Conservation (phyloP, 64 coral and sea anemone genomes). For the Cladopsammia gracilis region DNA sequence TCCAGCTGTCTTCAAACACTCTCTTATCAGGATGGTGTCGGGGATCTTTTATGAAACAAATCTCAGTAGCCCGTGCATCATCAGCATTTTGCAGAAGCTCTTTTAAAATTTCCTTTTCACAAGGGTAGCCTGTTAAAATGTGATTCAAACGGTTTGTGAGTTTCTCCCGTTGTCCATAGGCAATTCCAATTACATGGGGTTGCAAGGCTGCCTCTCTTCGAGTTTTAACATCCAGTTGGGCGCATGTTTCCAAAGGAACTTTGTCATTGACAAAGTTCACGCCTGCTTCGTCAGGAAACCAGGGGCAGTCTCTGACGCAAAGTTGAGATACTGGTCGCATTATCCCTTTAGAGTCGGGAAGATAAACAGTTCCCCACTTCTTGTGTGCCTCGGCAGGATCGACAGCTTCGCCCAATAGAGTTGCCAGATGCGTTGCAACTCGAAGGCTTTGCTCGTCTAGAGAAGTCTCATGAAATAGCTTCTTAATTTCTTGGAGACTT, state of each 20-base stretch:
- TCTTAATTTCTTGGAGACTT: constrained; percentile 30
- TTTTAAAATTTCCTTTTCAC: constrained; percentile 81
- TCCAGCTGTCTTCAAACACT: constrained; percentile 71
- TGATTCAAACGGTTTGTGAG: background rate
- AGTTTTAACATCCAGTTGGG: constrained; percentile 68
- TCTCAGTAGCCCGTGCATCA: constrained; percentile 90
- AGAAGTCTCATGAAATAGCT: background rate
- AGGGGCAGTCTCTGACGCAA: constrained; percentile 62
- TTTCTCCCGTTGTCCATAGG: background rate
- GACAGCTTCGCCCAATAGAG: background rate
- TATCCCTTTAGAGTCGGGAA: constrained; percentile 60
- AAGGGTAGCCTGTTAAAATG: background rate
- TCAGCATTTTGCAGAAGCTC: constrained; percentile 94
- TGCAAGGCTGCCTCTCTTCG: constrained; percentile 40
- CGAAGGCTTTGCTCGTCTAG: constrained; percentile 26
- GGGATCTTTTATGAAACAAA: constrained; percentile 88
- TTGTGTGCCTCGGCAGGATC: background rate
- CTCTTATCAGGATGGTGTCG: constrained; percentile 54
- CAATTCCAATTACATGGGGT: background rate
- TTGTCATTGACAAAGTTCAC: background rate
- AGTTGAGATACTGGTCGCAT: constrained; percentile 36
- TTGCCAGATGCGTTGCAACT: constrained; percentile 12
- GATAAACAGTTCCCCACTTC: background rate
- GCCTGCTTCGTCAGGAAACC: constrained; percentile 33
- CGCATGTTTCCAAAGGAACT: background rate